Conservation (phyloP, 2,797 vertebrate genomes). For the Enteromius anoplus region DNA sequence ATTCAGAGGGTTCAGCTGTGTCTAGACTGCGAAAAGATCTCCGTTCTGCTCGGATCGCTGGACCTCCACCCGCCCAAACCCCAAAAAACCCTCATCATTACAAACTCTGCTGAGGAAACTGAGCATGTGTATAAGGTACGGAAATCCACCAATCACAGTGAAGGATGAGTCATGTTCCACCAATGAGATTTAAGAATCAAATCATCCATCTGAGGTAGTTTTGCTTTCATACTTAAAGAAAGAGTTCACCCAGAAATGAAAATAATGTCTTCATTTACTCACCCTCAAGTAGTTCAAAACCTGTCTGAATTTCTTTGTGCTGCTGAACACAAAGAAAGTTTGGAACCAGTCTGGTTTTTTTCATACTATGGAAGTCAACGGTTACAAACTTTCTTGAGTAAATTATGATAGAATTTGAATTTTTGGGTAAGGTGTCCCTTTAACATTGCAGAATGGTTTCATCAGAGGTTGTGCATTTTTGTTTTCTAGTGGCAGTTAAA, state of each 20-base stretch:
- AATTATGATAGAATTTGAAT: too few species aligned
- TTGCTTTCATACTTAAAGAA: neutral
- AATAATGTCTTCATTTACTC: too few species aligned
- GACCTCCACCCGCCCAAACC: conserved; percentile 73
- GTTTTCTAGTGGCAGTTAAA: neutral
- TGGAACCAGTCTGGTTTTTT: too few species aligned
- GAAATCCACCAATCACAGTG: neutral
- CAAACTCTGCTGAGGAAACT: conserved; percentile 78
- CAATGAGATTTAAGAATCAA: neutral
- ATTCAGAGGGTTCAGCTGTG: conserved; percentile 81
- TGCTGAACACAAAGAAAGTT: too few species aligned
- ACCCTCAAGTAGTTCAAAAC: too few species aligned
- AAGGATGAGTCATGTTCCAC: neutral
- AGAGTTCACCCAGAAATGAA: too few species aligned
- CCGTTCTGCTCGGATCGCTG: conserved; percentile 78
- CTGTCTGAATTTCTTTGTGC: too few species aligned
- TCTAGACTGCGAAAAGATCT: conserved; percentile 76
- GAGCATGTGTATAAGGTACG: conserved; percentile 85
- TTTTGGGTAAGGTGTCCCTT: too few species aligned
- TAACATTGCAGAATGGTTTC: neutral
- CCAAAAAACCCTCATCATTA: conserved; percentile 88
- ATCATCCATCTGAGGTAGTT: neutral
- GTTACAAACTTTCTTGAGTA: too few species aligned
- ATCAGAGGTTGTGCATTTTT: neutral
- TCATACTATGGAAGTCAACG: too few species aligned